Base-by-base conservation (phyloP, 1,140 invertebrate genomes). In the Cydia fagiglandana region DNA sequence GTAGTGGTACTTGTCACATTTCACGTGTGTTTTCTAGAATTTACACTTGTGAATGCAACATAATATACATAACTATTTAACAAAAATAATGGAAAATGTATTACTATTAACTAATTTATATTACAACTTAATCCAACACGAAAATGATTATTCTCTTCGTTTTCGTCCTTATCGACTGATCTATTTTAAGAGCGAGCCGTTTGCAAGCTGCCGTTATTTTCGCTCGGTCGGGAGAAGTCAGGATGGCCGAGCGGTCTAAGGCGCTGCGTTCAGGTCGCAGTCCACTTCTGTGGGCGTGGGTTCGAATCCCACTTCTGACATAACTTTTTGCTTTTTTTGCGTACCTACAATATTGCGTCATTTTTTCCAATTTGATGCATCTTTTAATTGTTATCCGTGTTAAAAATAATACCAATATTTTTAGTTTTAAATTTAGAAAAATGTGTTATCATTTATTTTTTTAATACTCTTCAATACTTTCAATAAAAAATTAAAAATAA, bases 241-340 rank as follows among this genome's bases (percentile, higher is more conserved):
- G 96, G 96, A 96, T 96, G 66, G 66, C 66, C 66, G 96, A 96
- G 96, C 94, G 96, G 95, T 96, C 96, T 96, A 96, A 97, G 96
- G 96, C 96, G 96, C 96, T 97, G 95, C 96, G 96, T 96, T 97
- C 96, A 97, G 96, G 96, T 96, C 96, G 96, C 95, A 96, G 96
- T 96, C 95, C 95, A 94, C 95, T 95, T 93, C 94, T 95, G 95
- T 94, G 94, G 95, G 95, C 96, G 95, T 96, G 95, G 95, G 96
- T 96, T 96, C 95, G 95, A 96, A 96, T 96, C 95, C 95, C 95
- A 96, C 95, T 95, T 95, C 94, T 95, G 95, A 95, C 95, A 95
- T 88, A 73, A 41, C 68, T 89, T 91, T 93, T 90, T 86, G 84
- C 87, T 85, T 83, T 88, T 86, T 87, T 79, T 83, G 34, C 34